These are phyloP conservation scores for Pocillopora grandis DNA, from an alignment of 92 coral and sea anemone species.

Conservation along the genomic window DNA sequence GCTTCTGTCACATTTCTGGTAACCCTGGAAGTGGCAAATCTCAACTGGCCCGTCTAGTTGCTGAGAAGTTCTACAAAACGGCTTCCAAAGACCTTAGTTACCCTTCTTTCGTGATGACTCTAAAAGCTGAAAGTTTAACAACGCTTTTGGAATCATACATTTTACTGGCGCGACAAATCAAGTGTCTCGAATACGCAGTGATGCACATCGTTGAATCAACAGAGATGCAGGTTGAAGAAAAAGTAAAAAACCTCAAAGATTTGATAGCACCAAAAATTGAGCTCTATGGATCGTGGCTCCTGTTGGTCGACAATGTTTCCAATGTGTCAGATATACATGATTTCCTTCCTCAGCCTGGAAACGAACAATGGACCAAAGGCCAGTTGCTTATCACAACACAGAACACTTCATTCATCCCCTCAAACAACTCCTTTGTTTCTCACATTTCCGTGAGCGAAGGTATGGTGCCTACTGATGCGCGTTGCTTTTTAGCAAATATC, in stretches of 20 bases:
- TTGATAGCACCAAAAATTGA: constrained; percentile 17
- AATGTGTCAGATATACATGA: neutral
- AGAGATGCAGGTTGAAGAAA: constrained; percentile 22
- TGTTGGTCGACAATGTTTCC: constrained; percentile 27
- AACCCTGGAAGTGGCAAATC: neutral
- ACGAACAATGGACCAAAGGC: constrained; percentile 34
- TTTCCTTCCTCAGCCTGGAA: constrained; percentile 28
- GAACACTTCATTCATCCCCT: neutral
- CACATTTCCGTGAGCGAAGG: constrained; percentile 26
- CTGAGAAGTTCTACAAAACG: neutral
- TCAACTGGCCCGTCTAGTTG: neutral
- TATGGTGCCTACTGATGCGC: constrained; percentile 9
- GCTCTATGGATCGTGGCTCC: constrained; percentile 19
- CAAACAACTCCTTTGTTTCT: constrained; percentile 3
- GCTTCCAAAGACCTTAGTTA: neutral
- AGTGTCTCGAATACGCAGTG: neutral
- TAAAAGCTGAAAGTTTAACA: constrained; percentile 6
- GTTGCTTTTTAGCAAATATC: neutral
- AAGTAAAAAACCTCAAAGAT: constrained; percentile 13
- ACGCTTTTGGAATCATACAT: neutral
- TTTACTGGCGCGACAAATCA: neutral
- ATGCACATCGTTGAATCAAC: neutral
- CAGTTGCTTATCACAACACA: constrained; percentile 17
- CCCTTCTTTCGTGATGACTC: constrained; percentile 12
- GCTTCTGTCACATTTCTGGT: neutral